Conservation (phyloP, 2,888 invertebrate species). For the Drymonia ruficornis region DNA sequence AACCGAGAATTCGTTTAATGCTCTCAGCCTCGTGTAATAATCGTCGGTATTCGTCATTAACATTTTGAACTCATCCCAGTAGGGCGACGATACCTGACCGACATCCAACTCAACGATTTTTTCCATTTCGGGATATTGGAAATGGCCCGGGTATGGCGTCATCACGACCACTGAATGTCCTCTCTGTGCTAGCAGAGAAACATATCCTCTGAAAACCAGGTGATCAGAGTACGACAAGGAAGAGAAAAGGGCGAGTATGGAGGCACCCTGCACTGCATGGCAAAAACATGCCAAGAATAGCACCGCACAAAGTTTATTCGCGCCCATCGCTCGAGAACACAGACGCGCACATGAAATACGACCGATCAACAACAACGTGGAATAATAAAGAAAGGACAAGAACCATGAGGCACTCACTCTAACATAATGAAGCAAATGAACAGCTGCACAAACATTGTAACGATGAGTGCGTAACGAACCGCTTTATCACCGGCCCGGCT, state of each 20-base stretch:
- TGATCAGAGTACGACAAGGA: conserved; percentile 74
- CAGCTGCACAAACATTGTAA: conserved; percentile 56
- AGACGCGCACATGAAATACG: conserved; percentile 27
- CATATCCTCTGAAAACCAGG: conserved; percentile 67
- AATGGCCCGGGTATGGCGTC: conserved; percentile 76
- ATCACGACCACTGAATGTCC: conserved; percentile 71
- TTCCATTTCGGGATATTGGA: conserved; percentile 61
- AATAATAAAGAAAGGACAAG: conserved; percentile 34
- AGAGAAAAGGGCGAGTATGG: conserved; percentile 71
- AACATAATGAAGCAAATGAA: conserved; percentile 19
- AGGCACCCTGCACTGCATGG: conserved; percentile 51
- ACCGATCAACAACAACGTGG: conserved; percentile 29
- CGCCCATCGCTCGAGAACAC: conserved; percentile 41
- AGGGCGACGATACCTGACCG: conserved; percentile 60
- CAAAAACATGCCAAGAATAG: conserved; percentile 42
- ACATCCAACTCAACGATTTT: conserved; percentile 71
- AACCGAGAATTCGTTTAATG: conserved; percentile 61
- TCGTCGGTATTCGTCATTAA: conserved; percentile 70
- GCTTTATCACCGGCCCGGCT: conserved; percentile 17
- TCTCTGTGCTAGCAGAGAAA: conserved; percentile 60
- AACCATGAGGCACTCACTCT: conserved; percentile 19
- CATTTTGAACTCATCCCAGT: conserved; percentile 68
- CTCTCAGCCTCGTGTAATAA: conserved; percentile 56
- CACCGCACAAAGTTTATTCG: conserved; percentile 38
- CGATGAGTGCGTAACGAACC: conserved; percentile 18